Percentiles rank a stretch among this genome's conserved stretches.
Conservation (phyloP, 2,888 invertebrate species). For the Pristionchus entomophagus region DNA sequence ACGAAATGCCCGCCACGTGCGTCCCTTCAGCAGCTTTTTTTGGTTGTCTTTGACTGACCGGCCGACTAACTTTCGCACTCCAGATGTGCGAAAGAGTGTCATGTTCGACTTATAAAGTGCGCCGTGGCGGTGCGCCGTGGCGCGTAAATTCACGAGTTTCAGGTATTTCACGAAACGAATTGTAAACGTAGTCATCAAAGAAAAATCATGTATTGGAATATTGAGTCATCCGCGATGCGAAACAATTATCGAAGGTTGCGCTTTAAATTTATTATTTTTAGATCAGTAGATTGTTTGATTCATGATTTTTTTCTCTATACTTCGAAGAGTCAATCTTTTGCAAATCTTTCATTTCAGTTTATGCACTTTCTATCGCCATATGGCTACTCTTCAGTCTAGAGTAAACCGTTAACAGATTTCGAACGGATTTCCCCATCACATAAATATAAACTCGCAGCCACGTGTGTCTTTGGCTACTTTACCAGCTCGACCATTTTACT, state of each 20-base stretch:
- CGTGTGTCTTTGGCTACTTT: neutral
- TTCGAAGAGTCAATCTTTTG: no score
- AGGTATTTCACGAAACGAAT: no score
- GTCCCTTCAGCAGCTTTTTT: neutral
- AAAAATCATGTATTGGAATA: no score
- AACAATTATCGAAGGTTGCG: neutral
- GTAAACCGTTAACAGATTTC: neutral
- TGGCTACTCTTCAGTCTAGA: neutral
- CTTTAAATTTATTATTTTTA: no score
- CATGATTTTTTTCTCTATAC: no score
- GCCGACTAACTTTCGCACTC: neutral
- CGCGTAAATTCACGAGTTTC: no score
- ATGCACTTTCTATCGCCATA: neutral
- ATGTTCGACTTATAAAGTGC: no score
- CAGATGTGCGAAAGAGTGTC: neutral
- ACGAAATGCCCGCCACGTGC: slow-evolving; percentile 14
- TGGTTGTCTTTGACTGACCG: slow-evolving; percentile 6
- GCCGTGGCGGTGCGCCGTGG: no score
- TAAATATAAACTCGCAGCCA: neutral
- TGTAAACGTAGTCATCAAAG: no score
- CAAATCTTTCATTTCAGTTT: neutral
- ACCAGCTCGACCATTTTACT: neutral
- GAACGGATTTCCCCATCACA: neutral
- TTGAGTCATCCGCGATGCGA: no score
- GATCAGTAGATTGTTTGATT: no score